Base-by-base conservation (phyloP, 2,113 vertebrate species). In the Corythaeola cristata region DNA sequence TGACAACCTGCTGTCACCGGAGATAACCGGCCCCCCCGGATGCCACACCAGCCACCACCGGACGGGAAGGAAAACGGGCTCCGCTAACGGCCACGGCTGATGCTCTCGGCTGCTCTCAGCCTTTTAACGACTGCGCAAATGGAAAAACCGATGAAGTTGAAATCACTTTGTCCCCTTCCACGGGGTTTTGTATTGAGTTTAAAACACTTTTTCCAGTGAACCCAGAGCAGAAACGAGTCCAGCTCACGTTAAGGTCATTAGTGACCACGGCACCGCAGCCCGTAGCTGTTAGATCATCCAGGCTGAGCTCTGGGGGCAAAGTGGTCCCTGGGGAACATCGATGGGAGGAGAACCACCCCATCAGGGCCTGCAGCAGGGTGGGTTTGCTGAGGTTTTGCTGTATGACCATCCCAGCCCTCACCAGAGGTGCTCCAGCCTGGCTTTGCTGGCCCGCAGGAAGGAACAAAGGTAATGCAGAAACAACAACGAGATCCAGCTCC, bases 211-310 rank as follows among this genome's bases (percentile, higher is more conserved):
- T 94, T 12, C 66, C 77, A 47, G 8, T 2, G 45, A 72, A 15
- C 28, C 33, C 37, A 1, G 50, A 56, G 81, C 64, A 85, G 35
- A 27, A 49, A 21, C 0, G 15, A 69, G 62, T 7, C 1, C 21
- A 0, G 11, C 50, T 60, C 3, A 1, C 21, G 4, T 44, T 6
- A 9, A 62, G 44, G 63, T 45, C 11, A 0, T 6, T 11, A 2
- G 37, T 30, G 44, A 33, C 6, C 14, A 1, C 30, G 53, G 59
- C 52, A 5, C 56, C 7, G 30, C 63, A 73, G 39, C 62, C 28
- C 67, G 8, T 3, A 18, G 75, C 66, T 37, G 8, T 3, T 9
- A 50, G 75, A n/a, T 33, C 53, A 20, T 0, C 33, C 80, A 66
- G 23, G 17, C 37, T 2, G 5, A 52, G 39, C 26, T 71, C 3